Conservation (phyloP, 2,888 invertebrate genomes). For the Drosophila neonasuta region DNA sequence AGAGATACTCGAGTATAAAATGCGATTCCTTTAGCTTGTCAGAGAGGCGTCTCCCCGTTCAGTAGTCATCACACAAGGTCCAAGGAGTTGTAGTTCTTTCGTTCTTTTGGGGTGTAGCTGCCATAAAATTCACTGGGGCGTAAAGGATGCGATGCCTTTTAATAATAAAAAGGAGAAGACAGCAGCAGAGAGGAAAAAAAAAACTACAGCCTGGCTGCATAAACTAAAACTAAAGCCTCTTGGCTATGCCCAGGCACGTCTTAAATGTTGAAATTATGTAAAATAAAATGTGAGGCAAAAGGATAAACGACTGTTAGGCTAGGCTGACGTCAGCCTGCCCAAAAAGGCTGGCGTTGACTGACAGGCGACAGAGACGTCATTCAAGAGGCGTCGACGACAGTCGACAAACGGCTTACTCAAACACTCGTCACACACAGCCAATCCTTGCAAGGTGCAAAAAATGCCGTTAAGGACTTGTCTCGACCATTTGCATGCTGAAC, state of each 20-base stretch:
- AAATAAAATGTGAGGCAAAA: constrained; percentile 74
- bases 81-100: constrained; percentile 2
- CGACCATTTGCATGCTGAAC: constrained; percentile 66
- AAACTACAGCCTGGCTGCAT: constrained; percentile 61
- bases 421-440: constrained; percentile 40
- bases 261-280: constrained; percentile 78
- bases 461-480: constrained; percentile 41
- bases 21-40: constrained; percentile 36
- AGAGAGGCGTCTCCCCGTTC: neutral
- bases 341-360: constrained; percentile 44
- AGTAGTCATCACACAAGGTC: constrained; percentile 23
- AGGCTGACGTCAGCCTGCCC: constrained; percentile 73
- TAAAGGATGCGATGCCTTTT: constrained; percentile 76
- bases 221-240: constrained; percentile 77
- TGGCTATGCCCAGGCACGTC: constrained; percentile 76
- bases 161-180: constrained; percentile 54
- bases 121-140: constrained; percentile 76
- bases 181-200: constrained; percentile 19
- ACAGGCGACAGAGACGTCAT: constrained; percentile 22
- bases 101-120: constrained; percentile 17
- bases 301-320: constrained; percentile 59
- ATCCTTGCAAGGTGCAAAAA: constrained; percentile 73
- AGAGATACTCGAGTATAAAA: constrained; percentile 37
- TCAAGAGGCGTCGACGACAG: constrained; percentile 10
- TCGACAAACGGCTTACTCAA: constrained; percentile 40